These are phyloP conservation scores for Clistopyga incitator DNA, from an alignment of 2,888 invertebrate genomes.

Conservation along the genomic window DNA sequence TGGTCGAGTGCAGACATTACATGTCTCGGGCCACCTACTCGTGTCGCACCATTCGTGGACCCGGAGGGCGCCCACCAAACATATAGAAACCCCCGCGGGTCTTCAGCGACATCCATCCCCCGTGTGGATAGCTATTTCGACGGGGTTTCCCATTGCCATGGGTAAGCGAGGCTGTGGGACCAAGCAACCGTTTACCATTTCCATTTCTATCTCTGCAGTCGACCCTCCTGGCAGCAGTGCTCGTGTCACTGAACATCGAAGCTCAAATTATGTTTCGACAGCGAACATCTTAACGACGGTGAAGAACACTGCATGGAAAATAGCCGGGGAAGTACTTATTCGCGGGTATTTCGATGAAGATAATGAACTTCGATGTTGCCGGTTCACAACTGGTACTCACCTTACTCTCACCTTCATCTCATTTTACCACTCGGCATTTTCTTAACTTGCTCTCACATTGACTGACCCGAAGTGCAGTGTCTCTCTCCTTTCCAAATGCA, in stretches of 20 bases:
- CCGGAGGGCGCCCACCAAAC: conserved; percentile 17
- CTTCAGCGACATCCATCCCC: conserved; percentile 36
- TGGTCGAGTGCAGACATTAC: conserved; percentile 36
- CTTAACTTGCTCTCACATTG: too few species aligned
- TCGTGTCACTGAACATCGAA: conserved; percentile 37
- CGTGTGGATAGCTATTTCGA: conserved; percentile 38
- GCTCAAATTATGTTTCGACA: not conserved
- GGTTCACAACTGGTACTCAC: too few species aligned
- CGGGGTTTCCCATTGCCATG: conserved; percentile 33
- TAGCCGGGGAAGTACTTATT: too few species aligned
- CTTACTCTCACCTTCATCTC: too few species aligned
- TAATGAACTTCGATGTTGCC: too few species aligned
- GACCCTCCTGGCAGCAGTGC: conserved; percentile 14
- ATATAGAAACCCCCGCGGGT: conserved; percentile 34
- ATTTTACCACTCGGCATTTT: too few species aligned
- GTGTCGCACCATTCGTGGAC: conserved; percentile 10
- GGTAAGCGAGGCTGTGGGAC: conserved; percentile 35
- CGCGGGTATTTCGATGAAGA: too few species aligned
- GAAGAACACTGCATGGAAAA: too few species aligned
- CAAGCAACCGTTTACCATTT: conserved; percentile 22
- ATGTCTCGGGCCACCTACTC: conserved; percentile 13
- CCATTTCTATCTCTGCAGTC: conserved; percentile 35
- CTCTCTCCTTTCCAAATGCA: conserved; percentile 17
- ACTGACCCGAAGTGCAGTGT: too few species aligned
- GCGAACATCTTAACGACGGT: too few species aligned